These are phyloP conservation scores for Phenganax subtilis DNA, from an alignment of 92 coral and sea anemone genomes.

Conservation along the genomic window DNA sequence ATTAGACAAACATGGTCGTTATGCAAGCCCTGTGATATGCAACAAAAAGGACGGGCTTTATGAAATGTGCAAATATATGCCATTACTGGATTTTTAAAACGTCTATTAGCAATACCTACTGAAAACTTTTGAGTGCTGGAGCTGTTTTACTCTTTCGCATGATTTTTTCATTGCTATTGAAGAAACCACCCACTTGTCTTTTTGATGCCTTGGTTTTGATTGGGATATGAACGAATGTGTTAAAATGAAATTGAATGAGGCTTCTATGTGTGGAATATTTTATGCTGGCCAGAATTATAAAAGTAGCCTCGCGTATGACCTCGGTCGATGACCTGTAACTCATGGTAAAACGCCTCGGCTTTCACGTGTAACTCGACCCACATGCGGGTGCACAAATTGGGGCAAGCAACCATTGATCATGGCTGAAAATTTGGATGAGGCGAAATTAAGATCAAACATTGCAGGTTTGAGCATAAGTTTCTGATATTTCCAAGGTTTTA, in stretches of 20 bases:
- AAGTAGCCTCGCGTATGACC: too few species aligned
- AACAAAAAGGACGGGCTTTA: neutral
- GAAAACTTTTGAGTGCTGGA: neutral
- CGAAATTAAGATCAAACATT: slow-evolving; percentile 26
- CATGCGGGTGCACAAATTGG: neutral
- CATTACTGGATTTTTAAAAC: neutral
- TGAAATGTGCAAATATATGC: neutral
- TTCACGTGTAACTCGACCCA: neutral
- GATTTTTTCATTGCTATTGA: neutral
- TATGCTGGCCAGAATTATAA: too few species aligned
- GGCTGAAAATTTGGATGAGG: slow-evolving; percentile 25
- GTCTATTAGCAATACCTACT: neutral
- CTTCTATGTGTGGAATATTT: too few species aligned
- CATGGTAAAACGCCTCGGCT: neutral
- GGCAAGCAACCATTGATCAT: neutral
- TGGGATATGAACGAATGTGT: neutral
- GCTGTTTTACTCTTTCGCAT: neutral
- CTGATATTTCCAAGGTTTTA: neutral
- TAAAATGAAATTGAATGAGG: neutral
- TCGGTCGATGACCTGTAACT: too few species aligned
- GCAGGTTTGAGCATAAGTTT: slow-evolving; percentile 21
- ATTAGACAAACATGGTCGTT: slow-evolving; percentile 30
- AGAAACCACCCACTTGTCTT: neutral
- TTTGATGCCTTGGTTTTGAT: neutral
- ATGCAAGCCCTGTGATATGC: neutral